Evolutionary conservation across 2,888 invertebrate genomes (phyloP).

Genomic region (Xanthia icteritia): DNA sequence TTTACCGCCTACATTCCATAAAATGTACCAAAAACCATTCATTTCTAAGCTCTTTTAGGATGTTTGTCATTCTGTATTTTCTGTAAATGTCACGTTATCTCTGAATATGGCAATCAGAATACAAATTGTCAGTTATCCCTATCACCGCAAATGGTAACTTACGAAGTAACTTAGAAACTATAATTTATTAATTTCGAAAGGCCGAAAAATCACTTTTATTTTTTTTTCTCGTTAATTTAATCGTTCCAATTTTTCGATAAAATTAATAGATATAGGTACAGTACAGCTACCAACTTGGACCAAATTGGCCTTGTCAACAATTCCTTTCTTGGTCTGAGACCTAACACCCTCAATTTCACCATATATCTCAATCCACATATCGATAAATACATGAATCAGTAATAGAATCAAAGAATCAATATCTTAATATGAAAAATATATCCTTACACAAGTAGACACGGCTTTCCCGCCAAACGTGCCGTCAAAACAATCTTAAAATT

Average conservation of each 20-base stretch:
- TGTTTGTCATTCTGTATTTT: not conserved
- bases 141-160: conserved; percentile 34
- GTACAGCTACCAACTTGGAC: conserved; percentile 54
- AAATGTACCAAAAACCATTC: not conserved
- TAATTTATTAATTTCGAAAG: conserved; percentile 69
- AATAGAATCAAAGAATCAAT: conserved; percentile 41
- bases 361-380: conserved; percentile 19
- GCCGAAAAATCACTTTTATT: conserved; percentile 73
- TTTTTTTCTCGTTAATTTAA: conserved; percentile 67
- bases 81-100: not conserved
- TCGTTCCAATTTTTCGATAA: conserved; percentile 73
- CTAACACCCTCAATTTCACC: conserved; percentile 32
- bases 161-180: conserved; percentile 52
- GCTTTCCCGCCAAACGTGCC: conserved; percentile 40
- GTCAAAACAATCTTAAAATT: conserved; percentile 34
- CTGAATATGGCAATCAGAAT: conserved; percentile 9
- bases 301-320: conserved; percentile 40
- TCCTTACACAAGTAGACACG: conserved; percentile 24
- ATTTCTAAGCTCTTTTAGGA: not conserved
- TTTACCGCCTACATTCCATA: not conserved
- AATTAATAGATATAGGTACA: conserved; percentile 51
- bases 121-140: conserved; percentile 36
- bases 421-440: conserved; percentile 42
- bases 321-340: conserved; percentile 56
- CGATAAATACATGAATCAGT: conserved; percentile 28